Conservation (phyloP, 2,797 vertebrate genomes). For the Schizopygopsis malacanthus region DNA sequence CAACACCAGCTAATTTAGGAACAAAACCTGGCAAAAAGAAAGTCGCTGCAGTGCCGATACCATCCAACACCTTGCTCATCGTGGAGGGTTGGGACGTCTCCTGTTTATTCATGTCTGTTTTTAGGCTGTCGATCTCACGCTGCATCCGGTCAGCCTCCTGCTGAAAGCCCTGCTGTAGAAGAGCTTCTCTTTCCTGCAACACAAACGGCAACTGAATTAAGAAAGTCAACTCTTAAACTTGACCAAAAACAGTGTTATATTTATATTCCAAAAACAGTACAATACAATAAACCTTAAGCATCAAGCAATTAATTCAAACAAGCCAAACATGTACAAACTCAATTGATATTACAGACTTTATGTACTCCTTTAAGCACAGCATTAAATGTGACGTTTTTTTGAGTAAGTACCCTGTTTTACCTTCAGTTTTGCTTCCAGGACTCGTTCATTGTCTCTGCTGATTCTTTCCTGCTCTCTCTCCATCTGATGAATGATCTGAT, state of each 20-base stretch:
- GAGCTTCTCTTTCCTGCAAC: conserved; percentile 46
- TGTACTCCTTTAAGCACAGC: neutral
- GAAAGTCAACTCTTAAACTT: neutral
- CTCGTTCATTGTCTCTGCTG: conserved; percentile 42
- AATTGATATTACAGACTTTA: neutral
- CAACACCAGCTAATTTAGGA: neutral
- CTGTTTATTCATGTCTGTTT: conserved; percentile 2
- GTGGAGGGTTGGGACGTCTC: conserved; percentile 13
- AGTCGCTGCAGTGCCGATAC: neutral
- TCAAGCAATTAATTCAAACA: neutral
- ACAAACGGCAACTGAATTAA: conserved; percentile 18
- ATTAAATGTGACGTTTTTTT: neutral
- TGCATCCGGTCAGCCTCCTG: conserved; percentile 36
- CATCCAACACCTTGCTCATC: conserved; percentile 11
- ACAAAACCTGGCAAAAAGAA: conserved; percentile 29
- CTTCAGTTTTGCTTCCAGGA: conserved; percentile 53
- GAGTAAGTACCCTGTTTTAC: conserved; percentile 25
- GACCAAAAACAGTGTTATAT: neutral
- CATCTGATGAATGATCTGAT: conserved; percentile 26
- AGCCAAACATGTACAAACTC: neutral
- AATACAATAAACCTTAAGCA: neutral
- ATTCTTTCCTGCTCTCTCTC: conserved; percentile 46
- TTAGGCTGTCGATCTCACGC: conserved; percentile 35
- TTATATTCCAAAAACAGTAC: neutral
- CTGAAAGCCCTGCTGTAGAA: conserved; percentile 30